Percentiles rank a stretch among this genome's conserved stretches.
Evolutionary conservation across 2,888 invertebrate species (phyloP).

Genomic region (Willowsia nigromaculata): DNA sequence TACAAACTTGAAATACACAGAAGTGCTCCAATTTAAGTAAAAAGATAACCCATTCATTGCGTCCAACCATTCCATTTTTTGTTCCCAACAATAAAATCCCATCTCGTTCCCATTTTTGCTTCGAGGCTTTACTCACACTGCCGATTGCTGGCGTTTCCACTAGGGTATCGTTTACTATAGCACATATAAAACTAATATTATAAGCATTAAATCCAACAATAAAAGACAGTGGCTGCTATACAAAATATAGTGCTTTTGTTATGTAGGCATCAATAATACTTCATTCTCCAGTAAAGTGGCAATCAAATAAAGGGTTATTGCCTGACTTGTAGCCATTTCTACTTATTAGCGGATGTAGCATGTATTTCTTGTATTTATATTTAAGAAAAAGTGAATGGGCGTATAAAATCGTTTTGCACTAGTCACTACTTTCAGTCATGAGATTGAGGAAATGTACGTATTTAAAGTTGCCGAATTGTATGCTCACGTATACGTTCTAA

Average conservation of each 20-base stretch:
- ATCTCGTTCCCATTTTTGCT: constrained; percentile 14
- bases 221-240: not conserved
- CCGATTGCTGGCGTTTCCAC: not conserved
- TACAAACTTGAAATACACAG: not conserved
- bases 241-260: not conserved
- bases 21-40: not conserved
- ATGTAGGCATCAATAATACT: not conserved
- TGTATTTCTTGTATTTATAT: not conserved
- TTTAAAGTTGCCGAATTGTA: not conserved
- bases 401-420: constrained; percentile 17
- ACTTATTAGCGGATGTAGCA: constrained; percentile 51
- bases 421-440: not conserved
- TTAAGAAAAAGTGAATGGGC: constrained; percentile 21
- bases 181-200: not conserved
- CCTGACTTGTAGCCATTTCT: constrained; percentile 63
- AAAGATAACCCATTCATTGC: constrained; percentile 29
- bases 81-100: constrained; percentile 26
- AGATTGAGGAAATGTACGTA: not conserved
- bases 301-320: constrained; percentile 67
- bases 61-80: not conserved
- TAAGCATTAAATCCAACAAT: not conserved
- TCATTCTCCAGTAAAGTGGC: constrained; percentile 34
- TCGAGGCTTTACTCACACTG: not conserved
- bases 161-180: not conserved
- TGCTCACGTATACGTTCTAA: not conserved